phyloP scores from a whole-genome alignment of 2,888 invertebrate species.

The Archips xylosteana region DNA sequence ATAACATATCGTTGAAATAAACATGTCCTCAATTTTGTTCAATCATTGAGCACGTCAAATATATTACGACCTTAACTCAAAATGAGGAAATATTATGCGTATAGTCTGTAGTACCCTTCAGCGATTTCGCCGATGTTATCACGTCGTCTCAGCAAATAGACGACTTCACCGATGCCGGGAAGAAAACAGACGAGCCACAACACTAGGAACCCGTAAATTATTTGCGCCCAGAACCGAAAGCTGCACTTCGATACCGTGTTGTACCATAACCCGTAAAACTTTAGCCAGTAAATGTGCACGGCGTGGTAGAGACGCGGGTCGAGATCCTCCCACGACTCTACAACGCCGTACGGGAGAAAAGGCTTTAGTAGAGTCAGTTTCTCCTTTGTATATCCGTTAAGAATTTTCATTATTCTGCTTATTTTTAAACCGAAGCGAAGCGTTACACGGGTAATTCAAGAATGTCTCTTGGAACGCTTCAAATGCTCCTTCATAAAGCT shows the following conservation, averaged over 20 bases:
- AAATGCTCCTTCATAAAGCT: slow-evolving; percentile 60
- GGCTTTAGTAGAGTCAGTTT: slow-evolving; percentile 59
- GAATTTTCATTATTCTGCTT: slow-evolving; percentile 57
- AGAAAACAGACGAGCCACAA: slow-evolving; percentile 80
- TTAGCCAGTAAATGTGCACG: slow-evolving; percentile 81
- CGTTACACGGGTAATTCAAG: slow-evolving; percentile 61
- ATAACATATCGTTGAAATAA: slow-evolving; percentile 16
- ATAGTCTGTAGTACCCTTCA: slow-evolving; percentile 67
- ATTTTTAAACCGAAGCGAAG: slow-evolving; percentile 50
- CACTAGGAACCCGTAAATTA: slow-evolving; percentile 67
- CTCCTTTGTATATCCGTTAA: slow-evolving; percentile 59
- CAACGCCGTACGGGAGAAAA: slow-evolving; percentile 71
- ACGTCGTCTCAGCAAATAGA: slow-evolving; percentile 88
- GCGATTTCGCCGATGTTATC: slow-evolving; percentile 87
- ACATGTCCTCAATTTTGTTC: slow-evolving; percentile 44
- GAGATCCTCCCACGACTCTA: slow-evolving; percentile 74
- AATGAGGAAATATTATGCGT: slow-evolving; percentile 47
- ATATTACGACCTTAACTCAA: slow-evolving; percentile 45
- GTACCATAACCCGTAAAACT: slow-evolving; percentile 82
- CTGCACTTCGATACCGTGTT: slow-evolving; percentile 63
- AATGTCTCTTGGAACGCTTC: slow-evolving; percentile 64
- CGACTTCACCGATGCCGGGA: slow-evolving; percentile 86
- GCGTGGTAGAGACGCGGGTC: slow-evolving; percentile 75
- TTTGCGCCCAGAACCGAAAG: slow-evolving; percentile 69
- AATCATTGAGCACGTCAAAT: slow-evolving; percentile 53